A percentile compares a stretch with the other conserved stretches of the same genome.
phyloP scores from a whole-genome alignment of 1,140 invertebrate species.

The Drosophila biarmipes region DNA sequence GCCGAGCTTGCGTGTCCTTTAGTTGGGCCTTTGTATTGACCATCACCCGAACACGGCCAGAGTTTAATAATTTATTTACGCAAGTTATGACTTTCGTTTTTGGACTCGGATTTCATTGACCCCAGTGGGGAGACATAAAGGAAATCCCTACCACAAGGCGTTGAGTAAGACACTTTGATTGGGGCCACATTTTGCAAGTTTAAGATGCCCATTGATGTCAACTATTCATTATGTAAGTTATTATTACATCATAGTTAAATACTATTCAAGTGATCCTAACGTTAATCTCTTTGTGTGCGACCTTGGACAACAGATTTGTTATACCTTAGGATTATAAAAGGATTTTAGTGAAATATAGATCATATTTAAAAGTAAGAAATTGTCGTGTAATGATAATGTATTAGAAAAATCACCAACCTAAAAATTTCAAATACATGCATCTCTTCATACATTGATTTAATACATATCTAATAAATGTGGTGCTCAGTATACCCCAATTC shows the following conservation, averaged over 20 bases:
- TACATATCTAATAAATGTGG: too few relatives aligned
- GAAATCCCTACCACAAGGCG: background rate
- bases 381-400: too few relatives aligned
- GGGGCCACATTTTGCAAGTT: background rate
- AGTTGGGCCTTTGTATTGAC: slow-evolving; percentile 22
- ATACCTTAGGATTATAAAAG: background rate
- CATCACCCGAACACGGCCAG: slow-evolving; percentile 27
- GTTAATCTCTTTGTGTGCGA: background rate
- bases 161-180: background rate
- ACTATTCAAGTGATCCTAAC: too few relatives aligned
- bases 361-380: too few relatives aligned
- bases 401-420: too few relatives aligned
- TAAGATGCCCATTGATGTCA: background rate
- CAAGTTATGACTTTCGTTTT: slow-evolving; percentile 68
- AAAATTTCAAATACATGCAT: too few relatives aligned
- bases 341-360: too few relatives aligned
- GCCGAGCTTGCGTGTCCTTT: slow-evolving; percentile 50
- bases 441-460: too few relatives aligned
- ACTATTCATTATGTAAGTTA: too few relatives aligned
- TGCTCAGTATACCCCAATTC: background rate
- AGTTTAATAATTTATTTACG: slow-evolving; percentile 78
- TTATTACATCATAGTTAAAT: too few relatives aligned
- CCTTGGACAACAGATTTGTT: background rate
- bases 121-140: slow-evolving; percentile 14
- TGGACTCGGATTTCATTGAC: slow-evolving; percentile 63